phyloP scores from a whole-genome alignment of 2,888 invertebrate genomes.

The Heliconius erato region DNA sequence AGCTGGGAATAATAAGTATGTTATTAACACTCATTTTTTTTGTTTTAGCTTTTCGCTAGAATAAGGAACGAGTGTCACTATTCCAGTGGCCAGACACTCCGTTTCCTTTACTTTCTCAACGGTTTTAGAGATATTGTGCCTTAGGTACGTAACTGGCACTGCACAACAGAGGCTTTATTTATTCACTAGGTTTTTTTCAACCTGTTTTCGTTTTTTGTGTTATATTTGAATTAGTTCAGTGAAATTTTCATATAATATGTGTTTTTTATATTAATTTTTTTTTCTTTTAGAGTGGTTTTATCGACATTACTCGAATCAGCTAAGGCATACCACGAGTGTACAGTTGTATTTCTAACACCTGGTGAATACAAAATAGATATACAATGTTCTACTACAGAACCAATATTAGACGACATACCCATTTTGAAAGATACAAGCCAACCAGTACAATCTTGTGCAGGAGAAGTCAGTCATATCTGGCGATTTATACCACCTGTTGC shows the following conservation, averaged over 20 bases:
- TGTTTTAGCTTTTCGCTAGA: neutral
- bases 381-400: conserved; percentile 91
- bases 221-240: too few species aligned
- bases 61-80: too few species aligned
- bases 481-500: conserved; percentile 94
- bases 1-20: conserved; percentile 93
- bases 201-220: neutral
- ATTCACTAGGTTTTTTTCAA: neutral
- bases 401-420: conserved; percentile 71
- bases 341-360: conserved; percentile 94
- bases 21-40: neutral
- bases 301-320: conserved; percentile 90
- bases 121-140: neutral
- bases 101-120: neutral
- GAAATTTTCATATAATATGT: neutral
- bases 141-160: neutral
- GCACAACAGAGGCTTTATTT: neutral
- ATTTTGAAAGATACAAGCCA: conserved; percentile 65
- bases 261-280: neutral
- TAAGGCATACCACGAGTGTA: conserved; percentile 91
- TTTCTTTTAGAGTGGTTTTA: conserved; percentile 84
- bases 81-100: too few species aligned
- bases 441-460: conserved; percentile 69
- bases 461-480: conserved; percentile 89
- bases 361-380: conserved; percentile 96